These are phyloP conservation scores for Geopemphigus sp. DNA, from an alignment of 1,140 invertebrate species.

Conservation along the genomic window DNA sequence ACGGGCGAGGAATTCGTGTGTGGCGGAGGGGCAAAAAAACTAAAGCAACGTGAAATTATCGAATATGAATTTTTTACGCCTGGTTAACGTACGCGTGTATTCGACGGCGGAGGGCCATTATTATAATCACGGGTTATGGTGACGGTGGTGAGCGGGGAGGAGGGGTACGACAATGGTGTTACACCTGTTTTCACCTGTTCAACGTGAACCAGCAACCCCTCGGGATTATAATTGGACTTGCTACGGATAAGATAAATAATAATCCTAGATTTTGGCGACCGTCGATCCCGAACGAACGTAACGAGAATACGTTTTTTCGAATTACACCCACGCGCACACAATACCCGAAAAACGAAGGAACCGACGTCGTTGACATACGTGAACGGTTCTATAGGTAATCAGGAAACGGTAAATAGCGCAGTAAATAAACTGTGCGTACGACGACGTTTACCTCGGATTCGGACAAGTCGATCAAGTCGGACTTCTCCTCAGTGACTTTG, in stretches of 20 bases:
- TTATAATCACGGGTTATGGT: slow-evolving; percentile 41
- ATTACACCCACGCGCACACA: too few species aligned
- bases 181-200: slow-evolving; percentile 49
- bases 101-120: slow-evolving; percentile 35
- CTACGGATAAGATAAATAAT: slow-evolving; percentile 36
- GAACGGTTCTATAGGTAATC: too few species aligned
- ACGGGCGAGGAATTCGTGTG: neutral
- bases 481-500: slow-evolving; percentile 47
- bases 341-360: too few species aligned
- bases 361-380: too few species aligned
- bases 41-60: slow-evolving; percentile 23
- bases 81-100: slow-evolving; percentile 43
- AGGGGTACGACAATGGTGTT: slow-evolving; percentile 43
- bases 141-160: slow-evolving; percentile 20
- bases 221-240: slow-evolving; percentile 42
- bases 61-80: slow-evolving; percentile 49
- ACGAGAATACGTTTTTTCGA: too few species aligned
- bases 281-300: neutral
- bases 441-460: slow-evolving; percentile 33
- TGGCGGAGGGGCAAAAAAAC: neutral
- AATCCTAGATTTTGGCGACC: neutral
- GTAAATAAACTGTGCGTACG: too few species aligned
- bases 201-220: slow-evolving; percentile 42
- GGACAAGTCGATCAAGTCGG: slow-evolving; percentile 43
- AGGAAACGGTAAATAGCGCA: too few species aligned